A percentile compares a stretch with the other conserved stretches of the same genome.
Conservation (phyloP, 1,140 invertebrate genomes). For the Drosophila neocordata region DNA sequence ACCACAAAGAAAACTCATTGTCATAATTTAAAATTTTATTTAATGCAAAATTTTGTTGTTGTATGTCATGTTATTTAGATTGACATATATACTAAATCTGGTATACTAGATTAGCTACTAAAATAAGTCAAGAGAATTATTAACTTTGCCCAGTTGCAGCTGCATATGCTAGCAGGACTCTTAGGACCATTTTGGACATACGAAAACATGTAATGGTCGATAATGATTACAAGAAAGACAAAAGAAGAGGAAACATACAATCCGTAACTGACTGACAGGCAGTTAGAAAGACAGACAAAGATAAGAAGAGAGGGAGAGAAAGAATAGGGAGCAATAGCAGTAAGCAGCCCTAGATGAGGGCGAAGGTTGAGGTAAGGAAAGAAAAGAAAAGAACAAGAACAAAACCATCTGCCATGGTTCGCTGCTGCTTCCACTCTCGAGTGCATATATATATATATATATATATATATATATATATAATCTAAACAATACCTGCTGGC, state of each 20-base stretch:
- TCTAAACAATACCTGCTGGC: constrained; percentile 73
- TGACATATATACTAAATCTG: too few species aligned
- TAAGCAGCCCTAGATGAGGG: background rate
- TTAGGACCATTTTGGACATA: constrained; percentile 26
- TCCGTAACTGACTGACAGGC: constrained; percentile 39
- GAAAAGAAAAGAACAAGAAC: constrained; percentile 25
- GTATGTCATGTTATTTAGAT: too few species aligned
- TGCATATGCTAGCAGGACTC: constrained; percentile 1
- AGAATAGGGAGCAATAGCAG: background rate
- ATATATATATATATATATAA: constrained; percentile 44
- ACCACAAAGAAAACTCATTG: too few species aligned
- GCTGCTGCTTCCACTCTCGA: constrained; percentile 26
- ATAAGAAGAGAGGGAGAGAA: background rate
- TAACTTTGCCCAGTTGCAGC: too few species aligned
- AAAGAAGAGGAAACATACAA: constrained; percentile 32
- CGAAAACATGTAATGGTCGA: constrained; percentile 60
- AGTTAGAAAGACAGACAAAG: constrained; percentile 37
- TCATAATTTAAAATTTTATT: too few species aligned
- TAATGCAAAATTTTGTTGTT: too few species aligned
- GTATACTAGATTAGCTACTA: too few species aligned
- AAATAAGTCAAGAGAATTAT: too few species aligned
- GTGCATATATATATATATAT: background rate
- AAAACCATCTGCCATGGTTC: constrained; percentile 49
- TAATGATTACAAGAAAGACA: constrained; percentile 60
- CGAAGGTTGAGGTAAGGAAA: constrained; percentile 2